phyloP scores from a whole-genome alignment of 1,140 invertebrate species.

The Coenobita brevimanus region DNA sequence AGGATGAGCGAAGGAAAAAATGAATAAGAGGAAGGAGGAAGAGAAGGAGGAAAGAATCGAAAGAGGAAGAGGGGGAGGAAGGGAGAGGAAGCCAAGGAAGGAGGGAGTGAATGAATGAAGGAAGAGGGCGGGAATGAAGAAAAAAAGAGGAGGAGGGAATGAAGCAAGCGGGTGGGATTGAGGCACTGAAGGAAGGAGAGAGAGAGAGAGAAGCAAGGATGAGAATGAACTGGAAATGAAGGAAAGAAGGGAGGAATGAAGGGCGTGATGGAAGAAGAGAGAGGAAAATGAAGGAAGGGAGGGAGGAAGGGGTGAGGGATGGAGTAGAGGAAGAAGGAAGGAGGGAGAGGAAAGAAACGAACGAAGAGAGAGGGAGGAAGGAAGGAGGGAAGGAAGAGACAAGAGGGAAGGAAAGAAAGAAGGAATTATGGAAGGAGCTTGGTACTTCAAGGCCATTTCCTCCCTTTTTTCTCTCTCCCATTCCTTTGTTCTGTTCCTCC shows the following conservation, averaged over 20 bases:
- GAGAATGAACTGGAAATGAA: neutral
- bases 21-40: no score
- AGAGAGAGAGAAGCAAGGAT: neutral
- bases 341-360: neutral
- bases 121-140: neutral
- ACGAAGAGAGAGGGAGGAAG: neutral
- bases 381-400: neutral
- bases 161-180: neutral
- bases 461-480: neutral
- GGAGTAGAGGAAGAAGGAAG: neutral
- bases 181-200: neutral
- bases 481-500: no score
- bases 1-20: no score
- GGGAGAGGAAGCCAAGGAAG: constrained; percentile 1
- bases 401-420: constrained; percentile 1
- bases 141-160: neutral
- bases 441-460: neutral
- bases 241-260: neutral
- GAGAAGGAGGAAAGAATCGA: neutral
- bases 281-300: neutral
- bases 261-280: no score
- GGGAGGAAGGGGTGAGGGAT: neutral
- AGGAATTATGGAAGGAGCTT: neutral
- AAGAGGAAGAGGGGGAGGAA: neutral
- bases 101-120: neutral